Evolutionary conservation across 2,888 invertebrate genomes (phyloP).

Genomic region (Rhopalosiphum nymphaeae): DNA sequence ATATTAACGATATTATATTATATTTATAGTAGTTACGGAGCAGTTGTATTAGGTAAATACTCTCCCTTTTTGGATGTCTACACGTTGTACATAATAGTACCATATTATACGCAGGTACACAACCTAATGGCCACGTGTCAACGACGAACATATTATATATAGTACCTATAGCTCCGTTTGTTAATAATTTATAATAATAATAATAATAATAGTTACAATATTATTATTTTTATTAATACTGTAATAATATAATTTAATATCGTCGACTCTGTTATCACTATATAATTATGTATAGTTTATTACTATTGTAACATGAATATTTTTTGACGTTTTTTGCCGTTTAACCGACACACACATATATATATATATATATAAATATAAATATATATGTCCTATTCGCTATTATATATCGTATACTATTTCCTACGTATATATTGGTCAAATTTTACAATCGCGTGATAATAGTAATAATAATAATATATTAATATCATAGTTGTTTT

Average conservation of each 20-base stretch:
- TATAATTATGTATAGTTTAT: background rate
- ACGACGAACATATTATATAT: background rate
- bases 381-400: background rate
- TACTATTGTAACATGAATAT: background rate
- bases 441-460: background rate
- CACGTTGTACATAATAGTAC: background rate
- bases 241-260: background rate
- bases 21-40: background rate
- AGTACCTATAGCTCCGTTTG: background rate
- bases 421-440: background rate
- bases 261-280: background rate
- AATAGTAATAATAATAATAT: background rate
- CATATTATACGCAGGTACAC: background rate
- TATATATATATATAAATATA: too few species aligned
- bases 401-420: background rate
- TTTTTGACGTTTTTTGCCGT: background rate
- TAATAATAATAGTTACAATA: background rate
- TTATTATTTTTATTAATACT: background rate
- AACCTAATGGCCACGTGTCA: background rate
- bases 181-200: background rate
- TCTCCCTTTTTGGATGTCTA: slow-evolving; percentile 6
- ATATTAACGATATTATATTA: slow-evolving; percentile 3
- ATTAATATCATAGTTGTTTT: background rate
- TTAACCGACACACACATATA: background rate
- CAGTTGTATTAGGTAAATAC: background rate